Conservation (phyloP, 2,113 vertebrate genomes). For the Lagopus muta region DNA sequence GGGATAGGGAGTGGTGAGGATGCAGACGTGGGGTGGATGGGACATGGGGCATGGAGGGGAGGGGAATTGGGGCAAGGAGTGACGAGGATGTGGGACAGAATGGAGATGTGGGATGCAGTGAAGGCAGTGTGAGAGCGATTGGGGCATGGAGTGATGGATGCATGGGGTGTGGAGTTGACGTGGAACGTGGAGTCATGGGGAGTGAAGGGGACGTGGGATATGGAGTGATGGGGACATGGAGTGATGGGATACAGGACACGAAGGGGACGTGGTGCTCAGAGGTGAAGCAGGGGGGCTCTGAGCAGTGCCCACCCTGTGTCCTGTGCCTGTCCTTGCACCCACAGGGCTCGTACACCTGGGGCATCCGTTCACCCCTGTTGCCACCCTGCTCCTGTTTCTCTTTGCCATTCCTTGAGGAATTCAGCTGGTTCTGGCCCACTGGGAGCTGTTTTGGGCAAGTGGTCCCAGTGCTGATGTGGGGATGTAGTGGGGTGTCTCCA, state of each 20-base stretch:
- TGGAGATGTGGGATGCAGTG: no score
- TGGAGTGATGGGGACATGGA: no score
- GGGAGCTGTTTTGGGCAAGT: not conserved
- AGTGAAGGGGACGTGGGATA: not conserved
- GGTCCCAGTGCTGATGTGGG: not conserved
- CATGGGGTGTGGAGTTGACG: no score
- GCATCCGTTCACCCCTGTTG: no score
- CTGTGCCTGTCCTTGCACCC: not conserved
- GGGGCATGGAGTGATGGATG: no score
- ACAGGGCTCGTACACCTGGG: not conserved
- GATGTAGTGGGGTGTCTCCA: not conserved
- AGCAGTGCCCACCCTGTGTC: not conserved
- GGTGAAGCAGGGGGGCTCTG: not conserved
- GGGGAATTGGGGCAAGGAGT: no score
- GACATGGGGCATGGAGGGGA: not conserved
- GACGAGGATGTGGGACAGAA: no score
- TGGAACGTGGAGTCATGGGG: not conserved
- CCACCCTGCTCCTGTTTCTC: no score
- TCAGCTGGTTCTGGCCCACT: accelerated
- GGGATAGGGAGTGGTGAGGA: not conserved
- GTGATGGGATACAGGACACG: not conserved
- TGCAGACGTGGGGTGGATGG: not conserved
- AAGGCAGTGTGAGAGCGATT: not conserved
- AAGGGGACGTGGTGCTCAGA: not conserved
- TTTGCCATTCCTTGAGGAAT: not conserved